These are phyloP conservation scores for Amiota communis DNA, from an alignment of 2,888 invertebrate species.

Conservation along the genomic window DNA sequence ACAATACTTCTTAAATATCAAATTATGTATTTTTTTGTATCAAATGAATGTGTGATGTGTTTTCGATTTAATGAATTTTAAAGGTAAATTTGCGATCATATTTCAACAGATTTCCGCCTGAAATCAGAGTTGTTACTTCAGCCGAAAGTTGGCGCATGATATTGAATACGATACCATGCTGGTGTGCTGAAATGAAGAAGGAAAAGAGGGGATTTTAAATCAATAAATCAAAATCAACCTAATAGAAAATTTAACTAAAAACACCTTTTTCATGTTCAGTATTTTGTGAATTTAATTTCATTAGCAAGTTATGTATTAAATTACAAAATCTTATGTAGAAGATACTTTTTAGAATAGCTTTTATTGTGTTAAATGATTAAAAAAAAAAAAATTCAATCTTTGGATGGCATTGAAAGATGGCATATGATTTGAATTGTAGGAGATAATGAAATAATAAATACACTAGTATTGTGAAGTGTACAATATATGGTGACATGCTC, in stretches of 20 bases:
- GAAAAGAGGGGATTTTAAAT: not conserved
- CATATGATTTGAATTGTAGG: too few species aligned
- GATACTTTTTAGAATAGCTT: too few species aligned
- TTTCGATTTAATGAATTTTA: too few species aligned
- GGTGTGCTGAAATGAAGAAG: not conserved
- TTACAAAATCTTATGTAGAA: not conserved
- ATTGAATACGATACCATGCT: not conserved
- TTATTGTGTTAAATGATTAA: too few species aligned
- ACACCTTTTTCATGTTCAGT: conserved; percentile 61
- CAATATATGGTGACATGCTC: too few species aligned
- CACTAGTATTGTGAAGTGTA: too few species aligned
- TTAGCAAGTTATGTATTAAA: conserved; percentile 1
- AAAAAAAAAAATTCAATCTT: too few species aligned
- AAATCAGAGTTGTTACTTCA: conserved; percentile 49
- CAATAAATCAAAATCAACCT: not conserved
- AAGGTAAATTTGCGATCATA: conserved; percentile 53
- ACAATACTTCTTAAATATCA: not conserved
- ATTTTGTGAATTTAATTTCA: too few species aligned
- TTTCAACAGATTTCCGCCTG: conserved; percentile 64
- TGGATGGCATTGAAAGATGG: too few species aligned
- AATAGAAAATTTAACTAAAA: conserved; percentile 53
- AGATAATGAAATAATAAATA: too few species aligned
- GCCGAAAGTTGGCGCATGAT: not conserved
- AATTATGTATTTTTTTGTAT: not conserved
- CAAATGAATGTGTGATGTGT: not conserved